phyloP scores from a whole-genome alignment of 92 coral and sea anemone species.

The Heteractis magnifica region DNA sequence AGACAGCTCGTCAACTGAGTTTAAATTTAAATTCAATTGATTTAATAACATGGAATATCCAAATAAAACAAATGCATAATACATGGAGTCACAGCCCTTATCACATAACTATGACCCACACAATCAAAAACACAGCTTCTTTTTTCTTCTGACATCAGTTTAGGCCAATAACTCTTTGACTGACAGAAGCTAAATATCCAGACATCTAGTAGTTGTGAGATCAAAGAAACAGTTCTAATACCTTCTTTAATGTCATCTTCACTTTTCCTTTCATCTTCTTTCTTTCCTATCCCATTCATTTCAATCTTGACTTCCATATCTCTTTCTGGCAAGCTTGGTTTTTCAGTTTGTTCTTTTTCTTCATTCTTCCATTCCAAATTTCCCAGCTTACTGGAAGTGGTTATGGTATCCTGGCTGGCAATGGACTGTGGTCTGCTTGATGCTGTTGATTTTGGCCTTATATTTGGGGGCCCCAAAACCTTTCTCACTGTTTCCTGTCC shows the following conservation, averaged over 20 bases:
- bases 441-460: slow-evolving; percentile 40
- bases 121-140: no score
- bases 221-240: neutral
- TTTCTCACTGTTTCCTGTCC: slow-evolving; percentile 92
- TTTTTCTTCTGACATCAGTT: no score
- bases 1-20: slow-evolving; percentile 31
- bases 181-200: no score
- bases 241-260: slow-evolving; percentile 5
- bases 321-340: neutral
- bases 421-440: slow-evolving; percentile 54
- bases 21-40: neutral
- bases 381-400: slow-evolving; percentile 23
- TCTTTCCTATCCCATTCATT: neutral
- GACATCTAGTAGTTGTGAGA: no score
- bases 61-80: no score
- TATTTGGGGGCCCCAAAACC: slow-evolving; percentile 73
- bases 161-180: no score
- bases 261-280: slow-evolving; percentile 6
- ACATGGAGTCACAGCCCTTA: no score
- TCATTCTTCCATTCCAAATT: slow-evolving; percentile 28
- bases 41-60: neutral
- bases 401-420: slow-evolving; percentile 41
- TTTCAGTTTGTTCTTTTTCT: slow-evolving; percentile 15
- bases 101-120: no score
- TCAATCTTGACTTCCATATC: neutral